phyloP scores from a whole-genome alignment of 1,140 invertebrate genomes.

The Cherax destructor region DNA sequence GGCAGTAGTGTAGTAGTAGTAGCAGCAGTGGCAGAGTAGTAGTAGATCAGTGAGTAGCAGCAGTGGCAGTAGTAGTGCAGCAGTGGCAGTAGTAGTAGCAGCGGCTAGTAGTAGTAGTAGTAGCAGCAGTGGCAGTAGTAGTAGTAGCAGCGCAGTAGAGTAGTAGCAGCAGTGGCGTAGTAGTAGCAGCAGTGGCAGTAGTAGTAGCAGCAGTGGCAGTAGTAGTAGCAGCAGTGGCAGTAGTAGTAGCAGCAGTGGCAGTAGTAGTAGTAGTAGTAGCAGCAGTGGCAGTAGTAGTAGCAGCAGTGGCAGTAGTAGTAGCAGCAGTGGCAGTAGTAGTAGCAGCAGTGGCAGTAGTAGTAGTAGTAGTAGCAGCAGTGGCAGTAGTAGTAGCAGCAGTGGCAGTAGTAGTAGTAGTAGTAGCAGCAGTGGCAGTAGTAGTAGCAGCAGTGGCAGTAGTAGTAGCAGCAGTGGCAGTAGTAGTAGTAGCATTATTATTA shows the following conservation, averaged over 20 bases:
- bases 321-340: background rate
- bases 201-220: background rate
- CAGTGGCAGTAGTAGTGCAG: too few species aligned
- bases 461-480: background rate
- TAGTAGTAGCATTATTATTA: too few species aligned
- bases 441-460: background rate
- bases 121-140: too few species aligned
- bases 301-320: conserved; percentile 1
- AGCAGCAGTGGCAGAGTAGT: too few species aligned
- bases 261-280: background rate
- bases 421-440: too few species aligned
- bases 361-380: conserved; percentile 13
- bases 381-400: background rate
- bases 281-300: background rate
- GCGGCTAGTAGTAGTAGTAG: too few species aligned
- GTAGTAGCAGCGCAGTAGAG: too few species aligned
- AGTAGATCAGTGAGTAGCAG: too few species aligned
- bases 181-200: too few species aligned
- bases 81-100: too few species aligned
- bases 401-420: background rate
- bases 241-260: background rate
- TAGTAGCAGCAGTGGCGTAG: too few species aligned
- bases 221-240: background rate
- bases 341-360: background rate
- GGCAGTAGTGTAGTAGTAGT: too few species aligned